Evolutionary conservation across 2,888 invertebrate genomes (phyloP), one percentile per base, ranked within the genome.

Genomic region (Lasiommata megera): DNA sequence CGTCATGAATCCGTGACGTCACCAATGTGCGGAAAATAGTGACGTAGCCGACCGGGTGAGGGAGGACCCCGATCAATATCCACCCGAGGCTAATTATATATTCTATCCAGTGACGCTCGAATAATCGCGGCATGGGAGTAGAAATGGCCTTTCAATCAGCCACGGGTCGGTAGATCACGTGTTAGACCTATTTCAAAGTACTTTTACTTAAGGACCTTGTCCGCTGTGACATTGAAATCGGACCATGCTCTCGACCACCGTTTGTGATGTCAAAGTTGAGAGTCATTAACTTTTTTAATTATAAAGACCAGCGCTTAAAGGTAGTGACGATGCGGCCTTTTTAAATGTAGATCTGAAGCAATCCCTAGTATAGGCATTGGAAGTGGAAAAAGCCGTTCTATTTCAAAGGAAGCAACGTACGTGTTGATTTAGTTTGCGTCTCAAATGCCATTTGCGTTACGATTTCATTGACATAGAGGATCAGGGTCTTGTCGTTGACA

Each of bases 131-230:
- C 68, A 76, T 67, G 67, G 71, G 73, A 77, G 73, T 68, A 75
- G 74, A 78, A 73, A 71, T 72, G 71, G 75, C 77, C 80, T 81
- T 78, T 79, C 65, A 75, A 77, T 71, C 78, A 74, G 64, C 54
- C 69, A 88, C 82, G 84, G 85, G 79, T 88, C 84, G 83, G 55
- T 72, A 74, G 74, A 71, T 85, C 84, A 83, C 80, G 80, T 83
- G 84, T 69, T 67, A 67, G 65, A 65, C 59, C 68, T 40, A 61
- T 51, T 70, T 68, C 72, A 72, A 65, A 67, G 65, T 68, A 68
- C 73, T 71, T 64, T 71, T 68, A 72, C 66, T 76, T 72, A 34
- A 77, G 82, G 80, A 82, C 84, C 34, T 34, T 34, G 34, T 34
- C 11, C 9, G 9, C 11, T 34, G 11, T 34, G 34, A 34, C 34